Evolutionary conservation across 2,797 vertebrate species (phyloP).

Genomic region (Euthynnus affinis): DNA sequence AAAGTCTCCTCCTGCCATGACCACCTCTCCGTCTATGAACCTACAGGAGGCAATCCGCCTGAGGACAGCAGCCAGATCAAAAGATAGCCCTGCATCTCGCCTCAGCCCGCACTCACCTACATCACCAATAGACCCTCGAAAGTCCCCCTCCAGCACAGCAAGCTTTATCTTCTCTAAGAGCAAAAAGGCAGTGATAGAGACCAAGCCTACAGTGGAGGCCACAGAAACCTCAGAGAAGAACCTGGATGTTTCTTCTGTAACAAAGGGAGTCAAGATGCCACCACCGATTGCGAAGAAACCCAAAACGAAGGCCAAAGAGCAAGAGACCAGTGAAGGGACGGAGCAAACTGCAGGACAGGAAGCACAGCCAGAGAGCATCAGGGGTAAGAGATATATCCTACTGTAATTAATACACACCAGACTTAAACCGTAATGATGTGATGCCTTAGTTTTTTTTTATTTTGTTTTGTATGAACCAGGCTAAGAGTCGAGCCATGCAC

Average conservation of each 20-base stretch:
- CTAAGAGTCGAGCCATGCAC: background rate
- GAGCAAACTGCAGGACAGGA: constrained; percentile 80
- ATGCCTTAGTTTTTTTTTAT: background rate
- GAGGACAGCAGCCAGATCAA: constrained; percentile 87
- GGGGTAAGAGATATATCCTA: constrained; percentile 63
- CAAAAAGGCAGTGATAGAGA: constrained; percentile 88
- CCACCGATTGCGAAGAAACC: constrained; percentile 96
- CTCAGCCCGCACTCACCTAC: constrained; percentile 75
- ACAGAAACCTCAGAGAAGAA: constrained; percentile 85
- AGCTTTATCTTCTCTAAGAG: constrained; percentile 97
- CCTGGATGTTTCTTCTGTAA: constrained; percentile 84
- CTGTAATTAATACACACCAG: background rate
- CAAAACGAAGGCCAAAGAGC: constrained; percentile 71
- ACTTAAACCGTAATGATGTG: background rate
- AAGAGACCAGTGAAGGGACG: constrained; percentile 58
- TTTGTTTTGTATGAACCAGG: background rate
- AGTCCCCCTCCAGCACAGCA: constrained; percentile 90
- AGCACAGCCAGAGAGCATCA: constrained; percentile 70
- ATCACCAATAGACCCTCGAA: constrained; percentile 72
- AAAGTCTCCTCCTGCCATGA: constrained; percentile 78
- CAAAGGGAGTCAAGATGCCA: constrained; percentile 88
- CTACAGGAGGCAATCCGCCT: constrained; percentile 91
- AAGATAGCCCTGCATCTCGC: constrained; percentile 66
- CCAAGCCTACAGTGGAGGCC: constrained; percentile 78
- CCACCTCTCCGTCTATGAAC: constrained; percentile 81